Conservation (phyloP, 2,888 invertebrate genomes). For the Leptodirus hochenwartii region DNA sequence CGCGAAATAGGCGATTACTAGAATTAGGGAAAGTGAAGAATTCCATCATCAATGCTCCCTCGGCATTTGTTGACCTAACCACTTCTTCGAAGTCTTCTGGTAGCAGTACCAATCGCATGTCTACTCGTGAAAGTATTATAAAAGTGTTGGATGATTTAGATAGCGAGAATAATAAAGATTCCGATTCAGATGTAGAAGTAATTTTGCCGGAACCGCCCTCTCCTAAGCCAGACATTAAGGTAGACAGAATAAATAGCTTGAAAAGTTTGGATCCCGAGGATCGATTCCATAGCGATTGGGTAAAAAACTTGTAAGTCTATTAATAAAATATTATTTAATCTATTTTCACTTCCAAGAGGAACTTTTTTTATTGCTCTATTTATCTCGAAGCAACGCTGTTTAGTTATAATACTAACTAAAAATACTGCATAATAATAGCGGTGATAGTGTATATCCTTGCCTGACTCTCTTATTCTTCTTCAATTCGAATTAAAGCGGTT, state of each 20-base stretch:
- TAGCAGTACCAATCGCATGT: constrained; percentile 11
- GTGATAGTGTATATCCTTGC: no score
- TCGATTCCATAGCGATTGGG: constrained; percentile 33
- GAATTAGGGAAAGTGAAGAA: no score
- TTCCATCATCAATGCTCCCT: no score
- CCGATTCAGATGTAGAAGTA: constrained; percentile 25
- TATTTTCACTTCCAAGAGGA: background rate
- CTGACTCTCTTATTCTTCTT: no score
- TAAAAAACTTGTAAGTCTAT: constrained; percentile 30
- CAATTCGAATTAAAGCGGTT: no score
- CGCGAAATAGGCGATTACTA: no score
- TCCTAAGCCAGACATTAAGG: constrained; percentile 24
- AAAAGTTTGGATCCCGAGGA: constrained; percentile 34
- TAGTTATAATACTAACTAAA: no score
- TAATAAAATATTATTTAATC: constrained; percentile 5
- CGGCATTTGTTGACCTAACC: no score
- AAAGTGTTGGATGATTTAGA: constrained; percentile 20
- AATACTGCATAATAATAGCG: no score
- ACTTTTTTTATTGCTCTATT: constrained; percentile 2
- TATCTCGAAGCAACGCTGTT: background rate
- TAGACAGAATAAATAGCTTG: constrained; percentile 32
- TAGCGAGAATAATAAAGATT: constrained; percentile 19
- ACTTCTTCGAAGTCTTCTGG: no score
- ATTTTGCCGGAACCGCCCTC: constrained; percentile 22
- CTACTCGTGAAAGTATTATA: constrained; percentile 19